Conservation (phyloP, 2,113 vertebrate species). For the Corythoichthys haematopterus region DNA sequence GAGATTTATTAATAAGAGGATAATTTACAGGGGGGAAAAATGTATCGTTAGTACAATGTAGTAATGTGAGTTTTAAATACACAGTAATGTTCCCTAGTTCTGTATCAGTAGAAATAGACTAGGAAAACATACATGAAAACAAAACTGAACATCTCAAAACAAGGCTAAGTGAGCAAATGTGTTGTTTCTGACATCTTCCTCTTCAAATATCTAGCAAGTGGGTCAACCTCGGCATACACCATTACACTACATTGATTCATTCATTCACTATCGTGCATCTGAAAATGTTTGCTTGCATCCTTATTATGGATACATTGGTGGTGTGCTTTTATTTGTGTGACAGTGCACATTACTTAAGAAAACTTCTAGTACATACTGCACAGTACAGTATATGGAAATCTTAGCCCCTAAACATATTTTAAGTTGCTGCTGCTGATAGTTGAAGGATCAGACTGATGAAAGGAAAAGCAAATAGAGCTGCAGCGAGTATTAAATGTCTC, state of each 20-base stretch:
- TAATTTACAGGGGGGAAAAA: neutral
- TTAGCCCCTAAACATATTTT: constrained; percentile 23
- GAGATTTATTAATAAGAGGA: neutral
- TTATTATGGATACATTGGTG: no score
- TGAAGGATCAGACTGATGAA: constrained; percentile 2
- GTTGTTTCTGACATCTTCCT: neutral
- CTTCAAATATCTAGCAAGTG: neutral
- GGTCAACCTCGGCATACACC: neutral
- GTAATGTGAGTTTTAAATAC: neutral
- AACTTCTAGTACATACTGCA: no score
- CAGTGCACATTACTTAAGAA: no score
- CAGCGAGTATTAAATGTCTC: constrained; percentile 3
- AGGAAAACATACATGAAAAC: neutral
- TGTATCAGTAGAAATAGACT: neutral
- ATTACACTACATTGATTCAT: no score
- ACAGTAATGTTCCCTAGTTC: neutral
- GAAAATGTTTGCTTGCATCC: no score
- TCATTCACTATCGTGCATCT: no score
- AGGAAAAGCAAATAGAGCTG: constrained; percentile 18
- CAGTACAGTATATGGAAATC: no score
- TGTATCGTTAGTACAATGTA: neutral
- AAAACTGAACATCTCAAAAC: neutral
- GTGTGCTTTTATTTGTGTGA: no score
- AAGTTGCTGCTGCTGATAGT: constrained; percentile 7
- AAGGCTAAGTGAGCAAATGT: neutral